Evolutionary conservation across 2,888 invertebrate species (phyloP), one percentile per base, ranked within the genome.

Genomic region (Cataglyphis albicans): DNA sequence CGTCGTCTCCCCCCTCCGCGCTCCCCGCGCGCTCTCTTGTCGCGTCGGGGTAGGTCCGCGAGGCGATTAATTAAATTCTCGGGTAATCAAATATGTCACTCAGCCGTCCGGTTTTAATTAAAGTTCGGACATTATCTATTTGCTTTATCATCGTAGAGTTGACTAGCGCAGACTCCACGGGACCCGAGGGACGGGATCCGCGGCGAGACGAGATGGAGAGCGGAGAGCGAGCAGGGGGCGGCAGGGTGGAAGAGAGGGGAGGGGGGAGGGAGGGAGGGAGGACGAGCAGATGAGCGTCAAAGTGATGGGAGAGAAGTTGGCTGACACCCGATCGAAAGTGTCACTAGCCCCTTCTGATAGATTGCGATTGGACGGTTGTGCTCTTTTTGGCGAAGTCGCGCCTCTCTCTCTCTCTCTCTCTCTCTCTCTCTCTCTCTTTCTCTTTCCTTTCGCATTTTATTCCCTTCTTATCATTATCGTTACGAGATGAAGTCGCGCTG

Each of bases 21-120:
- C 67, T 52, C 48, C 7, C 63, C 38, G 44, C 57, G 68, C 70
- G 32, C 21, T 21, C 63, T 61, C 72, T 48, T 78, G 86, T 88
- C 85, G 82, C 82, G 70, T 74, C 75, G 74, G 74, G 44, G 85
- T 85, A 88, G 90, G 91, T 91, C 89, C 91, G 90, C 91, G 92
- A 92, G 92, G 93, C 94, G 94, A 94, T 94, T 94, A 94, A 94
- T 94, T 94, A 94, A 94, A 94, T 94, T 94, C 94, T 94, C 93
- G 93, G 91, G 92, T 94, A 94, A 94, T 94, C 94, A 94, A 94
- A 94, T 94, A 93, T 93, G 94, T 94, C 94, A 93, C 92, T 94
- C 94, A 94, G 92, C 93, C 93, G 93, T 94, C 94, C 92, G 93
- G 93, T 94, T 94, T 94, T 94, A 94, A 94, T 94, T 94, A 94